Evolutionary conservation across 2,113 vertebrate species (phyloP).

Genomic region (Lynx canadensis): DNA sequence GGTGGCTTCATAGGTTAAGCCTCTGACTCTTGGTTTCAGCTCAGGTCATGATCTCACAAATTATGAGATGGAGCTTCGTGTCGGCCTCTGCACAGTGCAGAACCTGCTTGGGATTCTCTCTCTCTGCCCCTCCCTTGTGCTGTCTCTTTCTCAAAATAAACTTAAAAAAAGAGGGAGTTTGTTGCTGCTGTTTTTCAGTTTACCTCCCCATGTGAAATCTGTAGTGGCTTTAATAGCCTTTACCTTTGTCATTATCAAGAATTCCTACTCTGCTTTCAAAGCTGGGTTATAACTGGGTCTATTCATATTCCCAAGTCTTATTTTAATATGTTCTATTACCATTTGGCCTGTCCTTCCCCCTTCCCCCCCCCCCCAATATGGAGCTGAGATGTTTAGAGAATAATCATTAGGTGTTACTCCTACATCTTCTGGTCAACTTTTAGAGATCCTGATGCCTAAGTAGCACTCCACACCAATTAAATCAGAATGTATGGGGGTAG

Average conservation of each 20-base stretch:
- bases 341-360: neutral
- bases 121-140: too few relatives aligned
- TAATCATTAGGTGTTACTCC: slow-evolving; percentile 1
- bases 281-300: neutral
- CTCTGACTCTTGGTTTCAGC: too few relatives aligned
- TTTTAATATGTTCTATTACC: neutral
- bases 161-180: neutral
- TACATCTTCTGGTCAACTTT: slow-evolving; percentile 6
- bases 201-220: neutral
- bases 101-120: too few relatives aligned
- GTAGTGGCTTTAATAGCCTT: neutral
- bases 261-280: slow-evolving; percentile 20
- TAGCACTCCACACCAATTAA: slow-evolving; percentile 21
- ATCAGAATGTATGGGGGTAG: neutral
- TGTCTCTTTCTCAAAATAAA: too few relatives aligned
- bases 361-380: neutral
- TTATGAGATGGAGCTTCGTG: too few relatives aligned
- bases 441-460: slow-evolving; percentile 16
- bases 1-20: too few relatives aligned
- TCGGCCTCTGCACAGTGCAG: too few relatives aligned
- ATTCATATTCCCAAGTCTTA: slow-evolving; percentile 22
- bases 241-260: slow-evolving; percentile 38
- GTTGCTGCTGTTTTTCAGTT: neutral
- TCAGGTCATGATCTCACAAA: too few relatives aligned
- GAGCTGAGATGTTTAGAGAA: slow-evolving; percentile 50